Conservation (phyloP, 2,797 vertebrate species). For the Centroberyx gerrardi region DNA sequence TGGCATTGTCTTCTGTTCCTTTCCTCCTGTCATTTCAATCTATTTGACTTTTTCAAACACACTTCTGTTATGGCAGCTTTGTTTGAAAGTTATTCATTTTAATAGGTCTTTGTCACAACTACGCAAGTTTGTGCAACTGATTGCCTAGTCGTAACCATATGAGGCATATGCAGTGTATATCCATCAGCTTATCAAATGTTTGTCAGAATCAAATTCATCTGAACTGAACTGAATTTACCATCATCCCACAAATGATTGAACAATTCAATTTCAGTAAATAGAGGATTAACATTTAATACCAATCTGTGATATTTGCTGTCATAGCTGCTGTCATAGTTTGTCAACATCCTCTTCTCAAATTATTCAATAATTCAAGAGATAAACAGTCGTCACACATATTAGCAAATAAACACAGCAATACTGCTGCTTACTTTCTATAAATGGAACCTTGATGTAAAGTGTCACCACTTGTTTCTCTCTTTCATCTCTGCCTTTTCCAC, state of each 20-base stretch:
- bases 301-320: slow-evolving; percentile 30
- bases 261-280: slow-evolving; percentile 1
- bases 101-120: not conserved
- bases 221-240: not conserved
- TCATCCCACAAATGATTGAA: slow-evolving; percentile 13
- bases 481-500: slow-evolving; percentile 60
- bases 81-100: not conserved
- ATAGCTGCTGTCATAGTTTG: not conserved
- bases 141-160: not conserved
- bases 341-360: slow-evolving; percentile 16
- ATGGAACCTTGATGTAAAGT: slow-evolving; percentile 57
- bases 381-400: slow-evolving; percentile 17
- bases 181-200: not conserved
- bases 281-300: slow-evolving; percentile 11
- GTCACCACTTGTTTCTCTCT: slow-evolving; percentile 55
- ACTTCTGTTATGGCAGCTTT: not conserved
- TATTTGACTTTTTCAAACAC: slow-evolving; percentile 13
- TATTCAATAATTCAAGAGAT: slow-evolving; percentile 26
- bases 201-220: not conserved
- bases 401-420: slow-evolving; percentile 25
- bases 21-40: not conserved
- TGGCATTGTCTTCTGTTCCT: slow-evolving; percentile 16
- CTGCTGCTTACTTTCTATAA: slow-evolving; percentile 48
- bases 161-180: not conserved
- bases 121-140: too few species aligned